phyloP scores from a whole-genome alignment of 2,888 invertebrate species.

The Herminia tarsipennalis region DNA sequence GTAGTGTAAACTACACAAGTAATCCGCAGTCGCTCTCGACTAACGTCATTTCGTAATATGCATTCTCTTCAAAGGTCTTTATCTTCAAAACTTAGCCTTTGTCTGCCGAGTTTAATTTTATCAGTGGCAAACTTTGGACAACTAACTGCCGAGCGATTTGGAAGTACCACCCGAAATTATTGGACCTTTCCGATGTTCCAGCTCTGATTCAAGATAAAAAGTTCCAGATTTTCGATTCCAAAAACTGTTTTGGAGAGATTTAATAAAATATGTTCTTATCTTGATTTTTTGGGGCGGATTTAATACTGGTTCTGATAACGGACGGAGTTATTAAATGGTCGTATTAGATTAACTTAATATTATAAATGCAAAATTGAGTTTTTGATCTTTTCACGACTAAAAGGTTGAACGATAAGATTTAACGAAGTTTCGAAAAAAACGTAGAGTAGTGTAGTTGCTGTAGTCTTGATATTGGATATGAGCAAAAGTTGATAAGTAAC shows the following conservation, averaged over 20 bases:
- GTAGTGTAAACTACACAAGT: not conserved
- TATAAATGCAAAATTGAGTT: too few relatives aligned
- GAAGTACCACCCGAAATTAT: conserved; percentile 39
- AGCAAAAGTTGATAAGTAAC: too few relatives aligned
- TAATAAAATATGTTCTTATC: conserved; percentile 12
- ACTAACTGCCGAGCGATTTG: conserved; percentile 43
- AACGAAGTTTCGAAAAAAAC: too few relatives aligned
- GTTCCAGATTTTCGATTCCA: conserved; percentile 26
- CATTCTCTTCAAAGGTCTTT: conserved; percentile 56
- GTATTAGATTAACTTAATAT: too few relatives aligned
- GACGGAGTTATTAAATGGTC: not conserved
- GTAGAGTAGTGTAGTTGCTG: too few relatives aligned
- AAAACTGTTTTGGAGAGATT: conserved; percentile 13
- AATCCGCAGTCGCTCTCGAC: conserved; percentile 6
- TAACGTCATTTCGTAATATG: conserved; percentile 42
- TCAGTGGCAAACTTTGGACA: conserved; percentile 53
- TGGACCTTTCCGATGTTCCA: conserved; percentile 40
- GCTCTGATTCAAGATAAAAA: conserved; percentile 40
- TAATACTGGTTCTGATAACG: not conserved
- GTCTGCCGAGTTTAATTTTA: conserved; percentile 66
- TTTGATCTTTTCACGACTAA: too few relatives aligned
- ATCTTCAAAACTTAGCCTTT: conserved; percentile 72
- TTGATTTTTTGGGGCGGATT: conserved; percentile 6
- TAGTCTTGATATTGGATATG: too few relatives aligned
- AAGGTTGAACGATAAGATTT: too few relatives aligned